Evolutionary conservation across 2,888 invertebrate species (phyloP), one percentile per base, ranked within the genome.

Genomic region (Nephrotoma flavescens): DNA sequence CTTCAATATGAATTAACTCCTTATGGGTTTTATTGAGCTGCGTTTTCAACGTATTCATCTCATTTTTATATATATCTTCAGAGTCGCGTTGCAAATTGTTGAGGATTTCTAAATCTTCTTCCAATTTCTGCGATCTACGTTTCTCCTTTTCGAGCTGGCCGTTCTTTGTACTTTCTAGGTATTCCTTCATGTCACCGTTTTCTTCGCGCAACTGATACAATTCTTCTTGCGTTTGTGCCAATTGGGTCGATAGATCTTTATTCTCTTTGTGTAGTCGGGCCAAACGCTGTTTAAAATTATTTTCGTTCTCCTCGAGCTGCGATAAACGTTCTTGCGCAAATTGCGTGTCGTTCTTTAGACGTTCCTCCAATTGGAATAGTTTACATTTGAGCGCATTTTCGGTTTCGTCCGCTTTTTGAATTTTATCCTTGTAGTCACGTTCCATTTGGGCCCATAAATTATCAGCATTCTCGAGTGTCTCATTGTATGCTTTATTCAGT

Each of bases 401-500:
- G 7, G 92, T 92, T 4, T 90, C 89, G 85, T 92, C 90, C 57
- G 93, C 92, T 19, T 93, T 92, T 83, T 93, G 91, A 47, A 95
- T 93, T 88, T 92, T 93, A 89, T 92, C 92, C 90, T 94, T 94
- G 89, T 94, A 95, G 0, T 93, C 93, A 7, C 93, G 93, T 89
- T 94, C 95, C 92, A 95, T 93, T 89, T 95, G 94, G 0, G 94
- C 93, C 94, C 95, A 95, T 91, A 95, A 93, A 87, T 95, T 94
- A 88, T 95, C 95, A 0, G 95, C 95, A 87, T 95, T 94, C 87
- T 95, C 94, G 89, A 96, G 90, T 89, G 95, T 95, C 89, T 95
- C 94, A 89, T 95, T 92, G 89, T 95, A 95, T 0, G 95, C 94
- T 1, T 94, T 92, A 89, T 94, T 94, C 87, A 95, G 91, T 47